phyloP scores from a whole-genome alignment of 2,797 vertebrate genomes.

The Coilia nasus region DNA sequence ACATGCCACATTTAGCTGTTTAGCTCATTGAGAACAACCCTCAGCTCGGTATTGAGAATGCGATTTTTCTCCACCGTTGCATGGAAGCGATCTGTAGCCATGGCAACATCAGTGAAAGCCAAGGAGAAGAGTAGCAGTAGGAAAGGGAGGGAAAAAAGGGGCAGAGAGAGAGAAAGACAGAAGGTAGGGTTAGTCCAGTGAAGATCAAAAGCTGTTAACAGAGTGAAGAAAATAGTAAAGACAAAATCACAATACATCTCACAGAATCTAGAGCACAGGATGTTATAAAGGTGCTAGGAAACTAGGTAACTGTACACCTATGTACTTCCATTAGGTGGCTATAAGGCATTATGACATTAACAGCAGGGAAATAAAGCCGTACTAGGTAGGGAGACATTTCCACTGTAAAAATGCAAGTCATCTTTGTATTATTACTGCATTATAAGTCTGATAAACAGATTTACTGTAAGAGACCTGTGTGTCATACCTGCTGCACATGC shows the following conservation, averaged over 20 bases:
- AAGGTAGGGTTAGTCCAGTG: slow-evolving; percentile 58
- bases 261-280: neutral
- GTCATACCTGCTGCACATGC: too few relatives aligned
- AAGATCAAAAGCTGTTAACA: slow-evolving; percentile 37
- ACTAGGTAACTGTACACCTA: neutral
- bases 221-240: slow-evolving; percentile 26
- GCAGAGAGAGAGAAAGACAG: slow-evolving; percentile 38
- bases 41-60: slow-evolving; percentile 69
- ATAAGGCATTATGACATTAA: neutral
- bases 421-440: neutral
- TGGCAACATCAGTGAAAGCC: slow-evolving; percentile 57
- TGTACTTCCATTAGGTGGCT: neutral
- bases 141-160: neutral
- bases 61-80: slow-evolving; percentile 71
- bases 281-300: neutral
- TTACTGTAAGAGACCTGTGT: neutral
- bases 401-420: neutral
- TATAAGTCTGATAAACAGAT: neutral
- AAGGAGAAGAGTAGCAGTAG: slow-evolving; percentile 11
- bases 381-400: neutral
- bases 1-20: slow-evolving; percentile 65
- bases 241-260: neutral
- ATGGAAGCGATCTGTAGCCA: slow-evolving; percentile 63
- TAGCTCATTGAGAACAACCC: slow-evolving; percentile 71
- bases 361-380: neutral